Conservation (phyloP, 2,888 invertebrate genomes). For the Eupeodes luniger region DNA sequence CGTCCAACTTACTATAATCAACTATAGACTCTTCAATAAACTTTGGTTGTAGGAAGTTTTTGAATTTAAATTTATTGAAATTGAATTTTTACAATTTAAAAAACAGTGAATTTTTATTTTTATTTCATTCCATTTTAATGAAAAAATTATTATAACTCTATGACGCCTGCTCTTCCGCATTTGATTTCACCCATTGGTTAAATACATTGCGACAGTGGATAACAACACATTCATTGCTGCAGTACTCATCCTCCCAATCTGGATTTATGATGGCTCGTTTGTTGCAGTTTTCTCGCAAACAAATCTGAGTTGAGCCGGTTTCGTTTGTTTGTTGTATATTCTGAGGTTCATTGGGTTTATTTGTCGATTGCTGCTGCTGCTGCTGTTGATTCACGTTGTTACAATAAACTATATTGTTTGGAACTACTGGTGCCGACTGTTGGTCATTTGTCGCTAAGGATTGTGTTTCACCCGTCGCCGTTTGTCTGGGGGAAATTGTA, state of each 20-base stretch:
- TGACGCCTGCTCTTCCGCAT: conserved; percentile 78
- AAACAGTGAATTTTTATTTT: neutral
- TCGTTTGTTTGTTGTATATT: conserved; percentile 78
- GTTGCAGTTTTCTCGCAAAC: conserved; percentile 95
- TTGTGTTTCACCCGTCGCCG: neutral
- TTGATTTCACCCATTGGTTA: conserved; percentile 81
- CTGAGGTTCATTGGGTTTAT: conserved; percentile 35
- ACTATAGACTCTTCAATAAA: no score
- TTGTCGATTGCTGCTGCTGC: neutral
- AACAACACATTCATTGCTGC: conserved; percentile 98
- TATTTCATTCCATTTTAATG: neutral
- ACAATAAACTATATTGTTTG: conserved; percentile 49
- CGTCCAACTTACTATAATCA: no score
- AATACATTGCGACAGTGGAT: conserved; percentile 97
- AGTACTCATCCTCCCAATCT: conserved; percentile 98
- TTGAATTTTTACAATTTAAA: no score
- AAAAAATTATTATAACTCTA: neutral
- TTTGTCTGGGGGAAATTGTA: conserved; percentile 55
- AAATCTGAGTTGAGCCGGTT: conserved; percentile 85
- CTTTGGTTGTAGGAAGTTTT: no score
- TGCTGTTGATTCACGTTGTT: conserved; percentile 26
- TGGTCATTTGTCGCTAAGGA: conserved; percentile 11
- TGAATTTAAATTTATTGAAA: no score
- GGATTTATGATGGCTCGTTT: conserved; percentile 95
- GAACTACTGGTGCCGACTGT: conserved; percentile 32